These are phyloP conservation scores for Rhingia rostrata DNA, from an alignment of 2,888 invertebrate species.

Conservation along the genomic window DNA sequence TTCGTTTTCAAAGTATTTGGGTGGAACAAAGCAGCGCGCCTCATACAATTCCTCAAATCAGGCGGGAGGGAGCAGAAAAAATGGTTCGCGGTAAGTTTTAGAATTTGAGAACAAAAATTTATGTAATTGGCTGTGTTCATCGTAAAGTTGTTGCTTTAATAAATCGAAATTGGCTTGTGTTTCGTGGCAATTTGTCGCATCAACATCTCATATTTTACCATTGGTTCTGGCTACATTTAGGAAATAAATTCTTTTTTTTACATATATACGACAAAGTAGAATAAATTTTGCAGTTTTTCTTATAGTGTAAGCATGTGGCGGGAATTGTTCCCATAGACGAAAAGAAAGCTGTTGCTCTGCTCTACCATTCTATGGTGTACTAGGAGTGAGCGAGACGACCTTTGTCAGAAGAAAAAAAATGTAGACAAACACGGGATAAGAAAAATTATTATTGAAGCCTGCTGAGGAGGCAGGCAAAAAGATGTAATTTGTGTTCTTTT, in stretches of 20 bases:
- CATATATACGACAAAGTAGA: constrained; percentile 43
- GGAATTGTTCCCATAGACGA: constrained; percentile 60
- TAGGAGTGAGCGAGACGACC: constrained; percentile 6
- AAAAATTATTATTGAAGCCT: too few relatives aligned
- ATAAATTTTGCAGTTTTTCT: constrained; percentile 59
- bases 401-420: neutral
- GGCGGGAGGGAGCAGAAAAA: constrained; percentile 39
- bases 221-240: constrained; percentile 33
- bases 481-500: too few relatives aligned
- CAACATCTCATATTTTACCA: constrained; percentile 6
- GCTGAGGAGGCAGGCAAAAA: too few relatives aligned
- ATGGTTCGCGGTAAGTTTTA: constrained; percentile 71
- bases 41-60: constrained; percentile 13
- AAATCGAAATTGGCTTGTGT: neutral
- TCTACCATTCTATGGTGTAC: neutral
- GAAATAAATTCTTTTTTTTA: constrained; percentile 32
- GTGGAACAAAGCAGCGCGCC: constrained; percentile 1
- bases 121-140: constrained; percentile 51
- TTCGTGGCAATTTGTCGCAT: neutral
- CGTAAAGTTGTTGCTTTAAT: neutral
- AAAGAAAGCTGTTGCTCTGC: constrained; percentile 12
- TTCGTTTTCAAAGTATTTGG: neutral
- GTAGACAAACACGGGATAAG: neutral
- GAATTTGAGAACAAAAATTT: constrained; percentile 35
- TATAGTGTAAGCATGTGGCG: constrained; percentile 69